phyloP scores from a whole-genome alignment of 2,888 invertebrate genomes.

The Euproctis similis region DNA sequence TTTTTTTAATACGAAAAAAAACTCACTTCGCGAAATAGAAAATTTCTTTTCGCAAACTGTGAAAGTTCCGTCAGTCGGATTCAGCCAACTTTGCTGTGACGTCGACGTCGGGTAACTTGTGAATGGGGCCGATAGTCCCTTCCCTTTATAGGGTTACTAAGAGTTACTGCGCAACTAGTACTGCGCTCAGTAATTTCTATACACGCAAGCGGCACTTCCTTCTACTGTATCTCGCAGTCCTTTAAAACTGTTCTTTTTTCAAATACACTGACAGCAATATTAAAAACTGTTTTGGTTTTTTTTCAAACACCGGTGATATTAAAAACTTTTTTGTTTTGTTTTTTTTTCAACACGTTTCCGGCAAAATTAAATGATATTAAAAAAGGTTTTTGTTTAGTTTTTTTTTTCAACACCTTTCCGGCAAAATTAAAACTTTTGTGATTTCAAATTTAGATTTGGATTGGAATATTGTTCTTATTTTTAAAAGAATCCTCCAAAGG shows the following conservation, averaged over 20 bases:
- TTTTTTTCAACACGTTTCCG: no score
- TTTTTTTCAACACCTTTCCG: no score
- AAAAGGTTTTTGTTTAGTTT: no score
- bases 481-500: no score
- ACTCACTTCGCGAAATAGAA: conserved; percentile 42
- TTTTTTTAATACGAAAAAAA: conserved; percentile 33
- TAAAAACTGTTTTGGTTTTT: no score
- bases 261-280: conserved; percentile 2
- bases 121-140: conserved; percentile 54
- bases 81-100: conserved; percentile 34
- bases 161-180: conserved; percentile 59
- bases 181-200: conserved; percentile 55
- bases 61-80: conserved; percentile 34
- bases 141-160: conserved; percentile 57
- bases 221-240: conserved; percentile 17
- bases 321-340: no score
- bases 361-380: no score
- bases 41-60: conserved; percentile 20
- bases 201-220: conserved; percentile 23
- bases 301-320: no score
- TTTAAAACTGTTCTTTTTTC: background rate
- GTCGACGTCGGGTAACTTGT: conserved; percentile 51
- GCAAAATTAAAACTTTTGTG: no score
- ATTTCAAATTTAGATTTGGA: no score
- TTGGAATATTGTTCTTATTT: no score